Evolutionary conservation across 1,140 invertebrate genomes (phyloP), one percentile per base, ranked within the genome.

Genomic region (Pemphigus obesinymphae): DNA sequence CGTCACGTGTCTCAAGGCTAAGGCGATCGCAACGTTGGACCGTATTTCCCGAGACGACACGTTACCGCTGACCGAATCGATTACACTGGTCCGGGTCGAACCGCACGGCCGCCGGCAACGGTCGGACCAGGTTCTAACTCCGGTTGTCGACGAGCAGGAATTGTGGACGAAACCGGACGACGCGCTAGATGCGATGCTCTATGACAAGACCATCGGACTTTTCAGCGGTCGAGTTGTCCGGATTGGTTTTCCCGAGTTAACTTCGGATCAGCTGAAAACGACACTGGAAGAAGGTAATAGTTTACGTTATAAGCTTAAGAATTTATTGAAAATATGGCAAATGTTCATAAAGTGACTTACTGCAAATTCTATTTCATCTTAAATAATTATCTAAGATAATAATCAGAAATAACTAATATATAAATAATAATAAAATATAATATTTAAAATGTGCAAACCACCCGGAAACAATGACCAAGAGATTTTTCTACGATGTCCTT

Each of bases 171-270:
- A 40, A 43, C 90, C 90, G 82, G 92, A 94, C 40, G 90, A 90
- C 53, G 87, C 90, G 1, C 87, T 95, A 13, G 91, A 91, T 40
- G 88, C 89, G 20, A 90, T 94, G 86, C 87, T 95, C 1, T 89
- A 92, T 85, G 92, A 94, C 58, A 89, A 91, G 58, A 86, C 94
- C 3, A 89, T 92, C 5, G 87, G 90, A 73, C 90, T 94, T 83
- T 90, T 94, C 84, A 93, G 92, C 83, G 91, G 91, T 0, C 92
- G 93, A 84, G 92, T 91, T 37, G 85, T 95, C n/a, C 92, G 93
- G 85, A 88, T 95, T 55, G 90, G 90, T 29, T 87, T 94, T 80
- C 93, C 93, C 0, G 92, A 92, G 85, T 88, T 93, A 8, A 88
- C 89, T 2, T 89, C 91, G 1, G 87, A 89, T n/a, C 91, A 93